These are phyloP conservation scores for Cotesia typhae DNA, from an alignment of 1,140 invertebrate genomes.

Conservation along the genomic window DNA sequence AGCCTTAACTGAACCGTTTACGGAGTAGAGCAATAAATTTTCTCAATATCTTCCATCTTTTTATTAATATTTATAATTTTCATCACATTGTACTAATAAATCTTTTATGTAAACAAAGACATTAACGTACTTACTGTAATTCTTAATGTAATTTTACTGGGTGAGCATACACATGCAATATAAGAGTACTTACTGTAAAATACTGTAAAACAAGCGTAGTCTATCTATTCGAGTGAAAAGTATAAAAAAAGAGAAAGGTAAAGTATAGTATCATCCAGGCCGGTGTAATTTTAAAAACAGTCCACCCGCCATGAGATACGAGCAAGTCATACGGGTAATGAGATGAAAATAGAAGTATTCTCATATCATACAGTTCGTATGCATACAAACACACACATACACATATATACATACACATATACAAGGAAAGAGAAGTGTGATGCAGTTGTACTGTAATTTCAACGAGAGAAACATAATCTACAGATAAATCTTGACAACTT, in stretches of 20 bases:
- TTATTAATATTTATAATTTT: no score
- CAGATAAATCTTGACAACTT: slow-evolving; percentile 21
- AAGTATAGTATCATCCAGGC: slow-evolving; percentile 18
- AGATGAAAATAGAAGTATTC: slow-evolving; percentile 38
- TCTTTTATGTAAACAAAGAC: slow-evolving; percentile 4
- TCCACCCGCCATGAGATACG: slow-evolving; percentile 31
- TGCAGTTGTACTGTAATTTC: slow-evolving; percentile 34
- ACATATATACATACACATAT: not conserved
- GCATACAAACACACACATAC: not conserved
- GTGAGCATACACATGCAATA: not conserved
- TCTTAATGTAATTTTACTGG: not conserved
- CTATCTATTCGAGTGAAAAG: slow-evolving; percentile 27
- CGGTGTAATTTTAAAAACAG: slow-evolving; percentile 33
- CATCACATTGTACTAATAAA: no score
- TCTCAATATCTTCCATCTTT: no score
- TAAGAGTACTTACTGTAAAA: slow-evolving; percentile 20
- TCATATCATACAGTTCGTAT: not conserved
- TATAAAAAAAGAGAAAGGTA: slow-evolving; percentile 13
- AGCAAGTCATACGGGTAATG: slow-evolving; percentile 31
- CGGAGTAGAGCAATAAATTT: no score
- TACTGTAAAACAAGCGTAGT: slow-evolving; percentile 26
- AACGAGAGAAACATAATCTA: slow-evolving; percentile 33
- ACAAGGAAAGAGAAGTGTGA: slow-evolving; percentile 7
- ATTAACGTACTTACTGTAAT: slow-evolving; percentile 2
- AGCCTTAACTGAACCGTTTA: no score